Percentiles rank a stretch among this genome's conserved stretches.
Evolutionary conservation across 2,888 invertebrate species (phyloP).

Genomic region (Morpho achilles): DNA sequence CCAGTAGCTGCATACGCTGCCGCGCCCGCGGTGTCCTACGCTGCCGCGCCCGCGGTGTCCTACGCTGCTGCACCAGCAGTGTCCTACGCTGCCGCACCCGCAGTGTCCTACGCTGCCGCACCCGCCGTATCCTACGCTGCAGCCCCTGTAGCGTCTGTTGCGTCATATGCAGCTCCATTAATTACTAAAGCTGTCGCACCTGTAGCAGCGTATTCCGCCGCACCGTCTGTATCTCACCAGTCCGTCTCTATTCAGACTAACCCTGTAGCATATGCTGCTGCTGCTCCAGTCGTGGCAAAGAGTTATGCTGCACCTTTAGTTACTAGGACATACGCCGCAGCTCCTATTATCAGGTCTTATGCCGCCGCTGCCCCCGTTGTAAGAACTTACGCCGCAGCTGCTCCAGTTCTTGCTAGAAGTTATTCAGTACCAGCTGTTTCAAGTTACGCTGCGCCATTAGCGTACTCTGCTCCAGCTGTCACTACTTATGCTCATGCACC

Average conservation of each 20-base stretch:
- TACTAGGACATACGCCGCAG: conserved; percentile 52
- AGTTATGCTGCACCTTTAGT: conserved; percentile 62
- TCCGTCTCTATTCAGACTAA: conserved; percentile 31
- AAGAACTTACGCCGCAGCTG: conserved; percentile 32
- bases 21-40: conserved; percentile 49
- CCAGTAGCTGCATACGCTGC: conserved; percentile 42
- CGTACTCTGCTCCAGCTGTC: conserved; percentile 27
- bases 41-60: conserved; percentile 36
- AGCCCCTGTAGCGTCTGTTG: conserved; percentile 38
- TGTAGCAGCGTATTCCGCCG: conserved; percentile 34
- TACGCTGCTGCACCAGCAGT: conserved; percentile 40
- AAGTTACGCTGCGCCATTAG: conserved; percentile 28
- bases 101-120: conserved; percentile 28
- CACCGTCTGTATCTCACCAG: conserved; percentile 35
- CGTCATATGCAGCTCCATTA: conserved; percentile 48
- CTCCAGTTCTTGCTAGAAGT: conserved; percentile 35
- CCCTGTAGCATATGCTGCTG: conserved; percentile 48
- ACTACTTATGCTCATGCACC: conserved; percentile 36
- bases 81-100: conserved; percentile 41
- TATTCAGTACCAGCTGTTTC: conserved; percentile 41
- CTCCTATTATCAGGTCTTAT: conserved; percentile 38
- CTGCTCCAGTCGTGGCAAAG: conserved; percentile 50
- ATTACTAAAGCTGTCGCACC: conserved; percentile 55
- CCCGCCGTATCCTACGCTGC: conserved; percentile 30
- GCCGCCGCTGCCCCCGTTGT: conserved; percentile 28